Percentiles rank a stretch among this genome's conserved stretches.
Evolutionary conservation across 2,797 vertebrate species (phyloP).

Genomic region (Gambusia yucatana): DNA sequence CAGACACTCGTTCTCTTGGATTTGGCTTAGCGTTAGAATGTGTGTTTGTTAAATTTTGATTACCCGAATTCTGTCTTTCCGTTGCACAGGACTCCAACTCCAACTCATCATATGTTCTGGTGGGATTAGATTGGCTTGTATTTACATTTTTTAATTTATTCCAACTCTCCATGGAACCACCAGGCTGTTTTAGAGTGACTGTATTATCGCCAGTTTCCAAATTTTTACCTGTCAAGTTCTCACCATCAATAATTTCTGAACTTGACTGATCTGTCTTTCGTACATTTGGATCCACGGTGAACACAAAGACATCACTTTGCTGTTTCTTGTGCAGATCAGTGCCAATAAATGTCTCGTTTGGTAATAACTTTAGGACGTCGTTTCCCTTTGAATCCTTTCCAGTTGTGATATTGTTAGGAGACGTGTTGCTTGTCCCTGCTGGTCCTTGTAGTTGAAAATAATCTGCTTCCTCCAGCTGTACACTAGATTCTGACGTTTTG

Average conservation of each 20-base stretch:
- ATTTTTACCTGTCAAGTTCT: conserved; percentile 38
- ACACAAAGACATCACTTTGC: conserved; percentile 34
- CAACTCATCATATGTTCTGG: conserved; percentile 43
- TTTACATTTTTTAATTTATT: conserved; percentile 37
- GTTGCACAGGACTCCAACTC: conserved; percentile 32
- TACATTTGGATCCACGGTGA: conserved; percentile 42
- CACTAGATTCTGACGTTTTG: conserved; percentile 28
- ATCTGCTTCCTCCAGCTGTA: conserved; percentile 41
- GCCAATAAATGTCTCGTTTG: conserved; percentile 33
- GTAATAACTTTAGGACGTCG: conserved; percentile 24
- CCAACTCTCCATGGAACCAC: conserved; percentile 32
- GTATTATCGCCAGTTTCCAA: conserved; percentile 24
- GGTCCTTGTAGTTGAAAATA: conserved; percentile 75
- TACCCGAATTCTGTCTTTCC: conserved; percentile 47
- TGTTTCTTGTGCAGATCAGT: conserved; percentile 26
- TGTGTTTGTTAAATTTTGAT: conserved; percentile 32
- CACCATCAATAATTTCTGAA: conserved; percentile 32
- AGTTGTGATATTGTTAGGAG: not conserved
- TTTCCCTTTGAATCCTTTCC: conserved; percentile 25
- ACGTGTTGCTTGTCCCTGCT: conserved; percentile 28
- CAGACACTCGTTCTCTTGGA: conserved; percentile 57
- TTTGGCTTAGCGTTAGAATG: conserved; percentile 59
- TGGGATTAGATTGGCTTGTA: conserved; percentile 33
- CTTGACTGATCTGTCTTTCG: conserved; percentile 40
- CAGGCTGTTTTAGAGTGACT: conserved; percentile 33